A percentile compares a stretch with the other conserved stretches of the same genome.
Conservation (phyloP, 2,797 vertebrate species). For the Orientallactaga sibirica region DNA sequence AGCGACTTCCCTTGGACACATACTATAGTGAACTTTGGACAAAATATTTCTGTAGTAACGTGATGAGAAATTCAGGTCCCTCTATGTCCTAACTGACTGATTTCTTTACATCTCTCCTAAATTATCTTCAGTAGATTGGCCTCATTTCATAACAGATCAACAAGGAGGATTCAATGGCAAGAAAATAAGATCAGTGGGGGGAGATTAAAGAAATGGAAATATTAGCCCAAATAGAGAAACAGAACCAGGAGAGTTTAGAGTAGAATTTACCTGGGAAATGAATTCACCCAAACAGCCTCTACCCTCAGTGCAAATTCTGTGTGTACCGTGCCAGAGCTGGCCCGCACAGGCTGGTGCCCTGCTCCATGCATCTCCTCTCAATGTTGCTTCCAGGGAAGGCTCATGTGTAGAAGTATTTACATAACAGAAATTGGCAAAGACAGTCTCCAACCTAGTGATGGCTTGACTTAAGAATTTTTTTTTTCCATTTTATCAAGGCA, state of each 20-base stretch:
- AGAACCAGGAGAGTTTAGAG: background rate
- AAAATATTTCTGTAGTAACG: constrained; percentile 24
- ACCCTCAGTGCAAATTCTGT: background rate
- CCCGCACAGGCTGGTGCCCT: accelerated
- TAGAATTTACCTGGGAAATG: background rate
- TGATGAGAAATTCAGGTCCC: constrained; percentile 34
- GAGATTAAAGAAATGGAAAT: background rate
- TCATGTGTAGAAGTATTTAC: background rate
- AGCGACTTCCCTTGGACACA: constrained; percentile 40
- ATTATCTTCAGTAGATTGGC: background rate
- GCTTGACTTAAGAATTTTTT: background rate
- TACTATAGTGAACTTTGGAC: constrained; percentile 8
- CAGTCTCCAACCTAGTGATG: background rate
- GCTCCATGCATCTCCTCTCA: background rate
- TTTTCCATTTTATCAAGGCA: background rate
- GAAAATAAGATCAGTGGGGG: background rate
- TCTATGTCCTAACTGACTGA: background rate
- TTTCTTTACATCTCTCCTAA: background rate
- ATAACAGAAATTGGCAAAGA: background rate
- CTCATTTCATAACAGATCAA: background rate
- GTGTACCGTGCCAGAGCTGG: accelerated
- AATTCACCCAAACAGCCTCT: background rate
- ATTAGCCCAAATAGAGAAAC: constrained; percentile 1
- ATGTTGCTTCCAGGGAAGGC: background rate
- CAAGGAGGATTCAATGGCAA: background rate